phyloP scores from a whole-genome alignment of 2,888 invertebrate species.

The Sipha maydis region DNA sequence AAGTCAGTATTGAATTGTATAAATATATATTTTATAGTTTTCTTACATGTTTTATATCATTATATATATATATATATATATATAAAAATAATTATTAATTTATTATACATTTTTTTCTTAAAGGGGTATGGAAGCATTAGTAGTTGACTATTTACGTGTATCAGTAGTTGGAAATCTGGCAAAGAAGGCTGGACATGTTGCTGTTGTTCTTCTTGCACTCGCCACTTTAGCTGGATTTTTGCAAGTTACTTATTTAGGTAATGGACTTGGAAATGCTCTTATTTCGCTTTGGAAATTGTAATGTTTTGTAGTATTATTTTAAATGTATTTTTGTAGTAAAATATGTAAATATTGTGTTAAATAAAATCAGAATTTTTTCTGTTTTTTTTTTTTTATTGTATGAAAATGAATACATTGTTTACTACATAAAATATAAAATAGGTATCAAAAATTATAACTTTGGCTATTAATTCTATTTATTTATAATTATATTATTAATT shows the following conservation, averaged over 20 bases:
- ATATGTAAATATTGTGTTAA: slow-evolving; percentile 43
- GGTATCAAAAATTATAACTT: background rate
- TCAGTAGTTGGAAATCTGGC: slow-evolving; percentile 48
- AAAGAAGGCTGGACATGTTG: slow-evolving; percentile 47
- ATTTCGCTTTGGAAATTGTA: slow-evolving; percentile 55
- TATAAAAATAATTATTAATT: background rate
- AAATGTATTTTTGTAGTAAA: slow-evolving; percentile 23
- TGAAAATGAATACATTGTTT: background rate
- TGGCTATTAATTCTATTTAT: too few species aligned
- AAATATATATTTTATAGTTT: too few species aligned
- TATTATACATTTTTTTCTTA: background rate
- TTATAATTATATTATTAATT: too few species aligned
- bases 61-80: too few species aligned
- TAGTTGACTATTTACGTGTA: slow-evolving; percentile 54
- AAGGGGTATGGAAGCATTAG: slow-evolving; percentile 57
- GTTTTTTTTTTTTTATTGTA: background rate
- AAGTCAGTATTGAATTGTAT: too few species aligned
- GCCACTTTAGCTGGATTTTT: slow-evolving; percentile 54
- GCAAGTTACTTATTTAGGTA: slow-evolving; percentile 47
- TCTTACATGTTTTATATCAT: too few species aligned
- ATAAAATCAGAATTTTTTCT: slow-evolving; percentile 21
- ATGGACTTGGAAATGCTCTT: slow-evolving; percentile 48
- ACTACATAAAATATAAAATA: background rate
- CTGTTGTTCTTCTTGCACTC: slow-evolving; percentile 20
- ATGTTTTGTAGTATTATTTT: background rate